Percentiles rank a stretch among this genome's conserved stretches.
Conservation (phyloP, 2,797 vertebrate species). For the Chelon labrosus region DNA sequence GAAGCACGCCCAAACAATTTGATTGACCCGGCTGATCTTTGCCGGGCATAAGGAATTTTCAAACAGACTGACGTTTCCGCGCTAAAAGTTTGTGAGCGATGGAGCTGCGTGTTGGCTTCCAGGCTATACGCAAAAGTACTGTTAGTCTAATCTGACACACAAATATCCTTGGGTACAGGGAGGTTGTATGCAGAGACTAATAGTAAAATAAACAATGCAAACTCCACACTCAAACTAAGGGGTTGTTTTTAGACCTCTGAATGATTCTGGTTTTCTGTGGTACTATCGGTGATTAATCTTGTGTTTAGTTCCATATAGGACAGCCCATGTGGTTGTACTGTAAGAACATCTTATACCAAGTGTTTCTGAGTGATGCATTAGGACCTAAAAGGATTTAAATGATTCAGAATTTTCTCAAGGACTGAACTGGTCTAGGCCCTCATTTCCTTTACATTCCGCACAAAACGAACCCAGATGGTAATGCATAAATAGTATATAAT, state of each 20-base stretch:
- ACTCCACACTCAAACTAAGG: neutral
- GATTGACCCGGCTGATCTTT: too few relatives aligned
- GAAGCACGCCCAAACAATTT: too few relatives aligned
- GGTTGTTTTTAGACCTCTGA: neutral
- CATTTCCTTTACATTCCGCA: slow-evolving; percentile 55
- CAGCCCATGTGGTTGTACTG: neutral
- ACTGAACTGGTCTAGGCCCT: slow-evolving; percentile 15
- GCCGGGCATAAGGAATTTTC: too few relatives aligned
- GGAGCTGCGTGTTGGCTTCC: too few relatives aligned
- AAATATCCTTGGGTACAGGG: neutral
- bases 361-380: slow-evolving; percentile 36
- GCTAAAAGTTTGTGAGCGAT: too few relatives aligned
- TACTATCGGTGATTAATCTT: neutral
- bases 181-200: neutral
- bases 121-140: neutral
- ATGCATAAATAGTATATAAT: slow-evolving; percentile 56
- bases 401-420: slow-evolving; percentile 6
- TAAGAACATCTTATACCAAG: neutral
- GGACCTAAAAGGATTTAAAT: slow-evolving; percentile 42
- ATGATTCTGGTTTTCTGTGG: neutral
- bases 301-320: neutral
- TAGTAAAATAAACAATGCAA: neutral
- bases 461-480: slow-evolving; percentile 63
- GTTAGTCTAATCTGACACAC: neutral
- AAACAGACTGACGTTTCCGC: too few relatives aligned